phyloP scores from a whole-genome alignment of 2,113 vertebrate species.

The Petrocephalus zakoni region DNA sequence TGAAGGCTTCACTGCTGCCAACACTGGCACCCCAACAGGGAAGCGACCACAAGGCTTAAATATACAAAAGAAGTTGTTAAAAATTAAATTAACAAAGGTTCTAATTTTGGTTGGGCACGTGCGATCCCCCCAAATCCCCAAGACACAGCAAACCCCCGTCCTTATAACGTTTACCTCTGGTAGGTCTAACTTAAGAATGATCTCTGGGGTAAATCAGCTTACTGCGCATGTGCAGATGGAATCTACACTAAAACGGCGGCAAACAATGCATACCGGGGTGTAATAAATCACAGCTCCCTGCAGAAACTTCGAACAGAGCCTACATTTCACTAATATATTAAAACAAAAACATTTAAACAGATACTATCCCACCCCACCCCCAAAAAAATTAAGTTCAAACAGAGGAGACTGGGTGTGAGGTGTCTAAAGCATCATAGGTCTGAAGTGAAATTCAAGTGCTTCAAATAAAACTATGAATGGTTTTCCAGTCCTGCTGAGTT shows the following conservation, averaged over 20 bases:
- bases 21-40: neutral
- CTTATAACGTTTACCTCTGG: neutral
- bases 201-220: neutral
- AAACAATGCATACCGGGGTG: neutral
- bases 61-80: conserved; percentile 12
- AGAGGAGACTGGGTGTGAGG: neutral
- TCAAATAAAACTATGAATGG: conserved; percentile 13
- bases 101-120: conserved; percentile 9
- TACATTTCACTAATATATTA: conserved; percentile 15
- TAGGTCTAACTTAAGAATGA: neutral
- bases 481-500: conserved; percentile 24
- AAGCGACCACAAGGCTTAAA: conserved; percentile 12
- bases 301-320: neutral
- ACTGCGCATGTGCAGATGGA: neutral
- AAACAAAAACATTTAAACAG: neutral
- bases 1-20: neutral
- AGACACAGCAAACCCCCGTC: neutral
- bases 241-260: neutral
- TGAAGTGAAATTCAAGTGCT: conserved; percentile 24
- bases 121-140: neutral
- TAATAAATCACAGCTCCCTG: conserved; percentile 10
- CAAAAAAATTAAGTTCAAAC: neutral
- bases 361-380: neutral
- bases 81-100: conserved; percentile 12
- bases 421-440: neutral